Evolutionary conservation across 2,113 vertebrate species (phyloP), one percentile per base, ranked within the genome.

Genomic region (Pachypanchax playfairii): DNA sequence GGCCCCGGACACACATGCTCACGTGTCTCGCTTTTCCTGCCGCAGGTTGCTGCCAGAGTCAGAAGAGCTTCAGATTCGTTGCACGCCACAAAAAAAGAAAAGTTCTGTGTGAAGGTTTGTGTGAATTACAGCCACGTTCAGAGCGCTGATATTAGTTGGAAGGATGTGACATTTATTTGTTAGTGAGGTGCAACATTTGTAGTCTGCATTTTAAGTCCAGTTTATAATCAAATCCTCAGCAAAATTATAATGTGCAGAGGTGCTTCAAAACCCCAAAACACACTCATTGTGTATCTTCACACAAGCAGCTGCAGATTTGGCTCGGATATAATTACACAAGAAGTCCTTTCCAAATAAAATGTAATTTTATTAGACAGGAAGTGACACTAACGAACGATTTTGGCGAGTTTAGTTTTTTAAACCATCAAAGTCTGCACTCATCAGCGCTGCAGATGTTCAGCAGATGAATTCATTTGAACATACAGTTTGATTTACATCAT

Each of bases 1-100:
- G 86, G 84, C 79, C 42, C 59, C 20, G 59, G 56, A 85, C 83
- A 85, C 80, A 83, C 33, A 35, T 12, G 55, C 70, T 84, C 81
- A 83, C 80, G 70, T 80, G 79, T 73, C 74, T 56, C 57, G 28
- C 28, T 56, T 66, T 52, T 70, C n/a, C 61, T 70, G 67, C 60
- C 63, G 67, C 58, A 64, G 75, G 75, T 78, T 48, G 41, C 46
- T 65, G 79, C 59, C 38, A 31, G 54, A 80, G 62, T 63, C 44
- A 44, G 51, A 35, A 1, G 58, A 63, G 50, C 20, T 29, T 51
- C 52, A 24, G 70, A 65, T 49, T 62, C 31, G 65, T 68, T 70
- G 69, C 9, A 39, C 7, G 25, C 57, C 80, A 52, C 15, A 25
- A 71, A 47, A n/a, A 15, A 49, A 33, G 25, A 47, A 21, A 31